A percentile compares a stretch with the other conserved stretches of the same genome.
Evolutionary conservation across 2,797 vertebrate genomes (phyloP).

Genomic region (Allobates femoralis): DNA sequence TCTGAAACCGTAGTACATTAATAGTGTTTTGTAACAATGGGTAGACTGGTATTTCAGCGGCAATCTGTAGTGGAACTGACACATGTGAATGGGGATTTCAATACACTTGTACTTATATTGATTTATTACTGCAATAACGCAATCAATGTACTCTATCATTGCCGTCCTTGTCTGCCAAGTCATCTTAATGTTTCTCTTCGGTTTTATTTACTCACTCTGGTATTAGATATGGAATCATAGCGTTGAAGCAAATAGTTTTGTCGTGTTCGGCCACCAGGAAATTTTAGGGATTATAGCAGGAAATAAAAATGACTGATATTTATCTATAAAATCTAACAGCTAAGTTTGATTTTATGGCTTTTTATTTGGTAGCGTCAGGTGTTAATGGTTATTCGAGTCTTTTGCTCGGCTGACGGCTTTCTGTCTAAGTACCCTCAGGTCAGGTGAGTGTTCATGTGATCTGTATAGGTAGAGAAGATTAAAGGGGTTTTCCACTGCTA

Average conservation of each 20-base stretch:
- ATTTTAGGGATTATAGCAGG: not conserved
- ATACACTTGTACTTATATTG: slow-evolving; percentile 22
- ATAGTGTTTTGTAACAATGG: not conserved
- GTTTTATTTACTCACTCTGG: slow-evolving; percentile 1
- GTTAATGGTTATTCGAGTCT: not conserved
- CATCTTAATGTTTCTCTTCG: not conserved
- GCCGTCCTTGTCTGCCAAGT: slow-evolving; percentile 2
- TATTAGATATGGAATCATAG: not conserved
- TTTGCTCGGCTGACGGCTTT: too few species aligned
- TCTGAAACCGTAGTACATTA: not conserved
- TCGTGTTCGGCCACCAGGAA: not conserved
- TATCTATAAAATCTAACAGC: not conserved
- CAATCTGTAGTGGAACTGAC: slow-evolving; percentile 10
- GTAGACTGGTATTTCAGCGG: not conserved
- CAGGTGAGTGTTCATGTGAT: too few species aligned
- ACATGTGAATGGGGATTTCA: slow-evolving; percentile 3
- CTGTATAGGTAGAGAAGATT: too few species aligned
- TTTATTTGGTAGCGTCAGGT: not conserved
- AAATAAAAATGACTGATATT: not conserved
- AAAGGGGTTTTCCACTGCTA: too few species aligned
- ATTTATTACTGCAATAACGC: slow-evolving; percentile 4
- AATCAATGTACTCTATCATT: slow-evolving; percentile 20
- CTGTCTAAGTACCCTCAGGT: too few species aligned
- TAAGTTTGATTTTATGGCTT: not conserved
- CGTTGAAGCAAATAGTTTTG: not conserved